Base-by-base conservation (phyloP, 2,888 invertebrate species). In the Drosophila nr. perissopoda region DNA sequence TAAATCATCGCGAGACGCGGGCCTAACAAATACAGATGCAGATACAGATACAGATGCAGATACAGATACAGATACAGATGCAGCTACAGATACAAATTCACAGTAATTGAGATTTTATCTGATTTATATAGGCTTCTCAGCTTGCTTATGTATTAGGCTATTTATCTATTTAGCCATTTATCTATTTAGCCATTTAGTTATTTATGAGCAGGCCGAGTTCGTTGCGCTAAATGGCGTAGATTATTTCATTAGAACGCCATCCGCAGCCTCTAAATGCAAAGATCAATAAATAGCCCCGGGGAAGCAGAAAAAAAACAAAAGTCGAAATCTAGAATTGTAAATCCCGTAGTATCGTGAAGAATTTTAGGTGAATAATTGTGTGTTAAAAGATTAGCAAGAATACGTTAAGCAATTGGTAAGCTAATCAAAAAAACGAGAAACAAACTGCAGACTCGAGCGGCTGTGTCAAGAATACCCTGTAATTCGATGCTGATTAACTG, bases 231-330 rank as follows among this genome's bases (percentile, higher is more conserved):
- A 58, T 78, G 58, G 36, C 59, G 48, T 60, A 49, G 61, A 77
- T 76, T 58, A 72, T 81, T 68, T 78, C 72, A 78, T 80, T 80
- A 77, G 81, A 81, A 72, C 61, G 53, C 36, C 52, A 51, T 76
- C 59, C 45, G 45, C 61, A 63, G 80, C 49, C 60, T 56, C 80
- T 78, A 78, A 78, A 65, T 78, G 67, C 72, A 56, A 77, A 80
- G 59, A 78, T 78, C 81, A 78, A 78, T 76, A 78, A 49, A 62
- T 38, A 48, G n/a, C 11, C 4, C 6, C 21, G 34, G 21, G 11
- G 40, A 31, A 52, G 10, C 48, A 27, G 27, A 38, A 38, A 1
- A 0, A 18, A 6, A 38, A 13, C 11, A 3, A 6, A 6, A 38
- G 6, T 38, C 38, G 38, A 42, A 7, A 16, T 45, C 13, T 45